These are phyloP conservation scores for Xiphophorus hellerii DNA, from an alignment of 2,113 vertebrate species.

Conservation along the genomic window DNA sequence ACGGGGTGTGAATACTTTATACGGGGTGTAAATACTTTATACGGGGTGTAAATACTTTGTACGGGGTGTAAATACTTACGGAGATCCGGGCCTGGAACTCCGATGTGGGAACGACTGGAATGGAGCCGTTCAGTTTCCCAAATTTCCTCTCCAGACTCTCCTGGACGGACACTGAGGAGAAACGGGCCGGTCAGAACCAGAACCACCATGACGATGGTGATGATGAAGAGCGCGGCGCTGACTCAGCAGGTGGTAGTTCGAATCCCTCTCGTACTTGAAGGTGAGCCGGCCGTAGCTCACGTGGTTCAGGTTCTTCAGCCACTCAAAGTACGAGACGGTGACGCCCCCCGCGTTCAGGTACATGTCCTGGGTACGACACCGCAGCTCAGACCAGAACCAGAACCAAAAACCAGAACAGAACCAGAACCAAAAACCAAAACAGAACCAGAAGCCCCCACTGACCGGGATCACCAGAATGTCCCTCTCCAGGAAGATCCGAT, in stretches of 20 bases:
- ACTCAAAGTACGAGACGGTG: slow-evolving; percentile 97
- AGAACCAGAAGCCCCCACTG: too few species aligned
- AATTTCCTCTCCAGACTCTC: slow-evolving; percentile 98
- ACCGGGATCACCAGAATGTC: too few species aligned
- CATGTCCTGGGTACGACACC: too few species aligned
- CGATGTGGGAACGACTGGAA: slow-evolving; percentile 90
- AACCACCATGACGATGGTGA: slow-evolving; percentile 80
- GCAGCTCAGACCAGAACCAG: too few species aligned
- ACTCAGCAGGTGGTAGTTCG: slow-evolving; percentile 99
- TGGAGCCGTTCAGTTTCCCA: slow-evolving; percentile 92
- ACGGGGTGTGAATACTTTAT: too few species aligned
- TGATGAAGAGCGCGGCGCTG: slow-evolving; percentile 60
- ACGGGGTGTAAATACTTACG: slow-evolving; percentile 74
- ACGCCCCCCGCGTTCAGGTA: too few species aligned
- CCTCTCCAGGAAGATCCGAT: too few species aligned
- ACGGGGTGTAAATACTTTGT: too few species aligned
- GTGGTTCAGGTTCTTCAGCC: slow-evolving; percentile 98
- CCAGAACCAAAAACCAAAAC: too few species aligned
- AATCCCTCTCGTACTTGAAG: slow-evolving; percentile 98
- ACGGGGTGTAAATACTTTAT: too few species aligned
- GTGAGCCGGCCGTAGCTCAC: slow-evolving; percentile 97
- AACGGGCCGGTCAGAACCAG: not conserved
- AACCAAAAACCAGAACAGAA: too few species aligned
- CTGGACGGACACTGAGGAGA: slow-evolving; percentile 91
- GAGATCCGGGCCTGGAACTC: slow-evolving; percentile 94